Percentiles rank a stretch among this genome's conserved stretches.
Evolutionary conservation across 2,888 invertebrate species (phyloP).

Genomic region (Andrena bicolor): DNA sequence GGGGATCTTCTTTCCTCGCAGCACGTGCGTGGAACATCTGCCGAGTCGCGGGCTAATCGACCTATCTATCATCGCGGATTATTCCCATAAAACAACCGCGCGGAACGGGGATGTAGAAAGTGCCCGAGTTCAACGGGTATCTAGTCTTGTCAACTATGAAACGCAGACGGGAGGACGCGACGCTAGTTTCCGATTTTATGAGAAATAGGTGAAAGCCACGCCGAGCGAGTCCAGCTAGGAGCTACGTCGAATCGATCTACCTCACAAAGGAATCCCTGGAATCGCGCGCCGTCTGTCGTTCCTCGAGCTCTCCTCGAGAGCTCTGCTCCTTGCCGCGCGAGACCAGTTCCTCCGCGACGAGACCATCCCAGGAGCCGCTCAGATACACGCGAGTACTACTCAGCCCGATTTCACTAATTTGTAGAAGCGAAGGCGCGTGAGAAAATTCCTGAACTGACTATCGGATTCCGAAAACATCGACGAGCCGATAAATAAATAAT

Average conservation of each 20-base stretch:
- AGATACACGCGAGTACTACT: background rate
- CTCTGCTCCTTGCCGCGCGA: background rate
- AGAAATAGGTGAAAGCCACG: slow-evolving; percentile 65
- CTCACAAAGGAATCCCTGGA: slow-evolving; percentile 50
- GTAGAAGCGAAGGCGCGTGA: background rate
- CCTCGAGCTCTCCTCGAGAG: slow-evolving; percentile 5
- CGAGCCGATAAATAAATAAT: background rate
- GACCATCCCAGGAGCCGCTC: background rate
- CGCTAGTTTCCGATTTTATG: slow-evolving; percentile 56
- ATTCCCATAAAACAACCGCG: slow-evolving; percentile 26
- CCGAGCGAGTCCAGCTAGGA: background rate
- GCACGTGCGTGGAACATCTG: slow-evolving; percentile 31
- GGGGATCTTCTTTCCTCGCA: slow-evolving; percentile 4
- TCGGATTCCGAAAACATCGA: background rate
- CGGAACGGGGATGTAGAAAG: slow-evolving; percentile 20
- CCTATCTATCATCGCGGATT: slow-evolving; percentile 45
- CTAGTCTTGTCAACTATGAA: slow-evolving; percentile 28
- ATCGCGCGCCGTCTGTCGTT: slow-evolving; percentile 29
- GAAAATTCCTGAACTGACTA: background rate
- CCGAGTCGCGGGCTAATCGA: slow-evolving; percentile 25
- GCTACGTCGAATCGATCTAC: slow-evolving; percentile 33
- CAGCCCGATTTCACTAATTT: background rate
- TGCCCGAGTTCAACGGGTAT: background rate
- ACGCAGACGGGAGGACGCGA: background rate
- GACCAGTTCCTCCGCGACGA: background rate